Evolutionary conservation across 2,113 vertebrate species (phyloP), one percentile per base, ranked within the genome.

Genomic region (Alligator sinensis): DNA sequence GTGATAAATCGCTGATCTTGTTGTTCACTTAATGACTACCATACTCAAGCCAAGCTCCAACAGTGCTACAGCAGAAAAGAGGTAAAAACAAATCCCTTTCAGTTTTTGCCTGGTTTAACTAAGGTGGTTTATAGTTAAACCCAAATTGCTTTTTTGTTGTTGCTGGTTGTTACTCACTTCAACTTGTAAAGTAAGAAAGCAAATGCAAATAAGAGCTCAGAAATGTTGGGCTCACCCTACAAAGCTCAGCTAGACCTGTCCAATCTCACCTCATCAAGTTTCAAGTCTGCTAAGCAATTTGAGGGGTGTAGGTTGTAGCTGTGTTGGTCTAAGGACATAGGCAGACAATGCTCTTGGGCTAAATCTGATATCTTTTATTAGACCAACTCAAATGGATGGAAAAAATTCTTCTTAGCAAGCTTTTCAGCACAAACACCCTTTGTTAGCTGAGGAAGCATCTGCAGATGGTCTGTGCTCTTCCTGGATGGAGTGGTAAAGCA

Each of bases 1-100:
- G 16, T 80, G 55, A 61, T 91, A 96, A 96, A 93, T 82, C 82
- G 89, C 94, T 88, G 34, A 75, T 94, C 75, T 87, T 80, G 1
- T 83, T 89, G 3, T 66, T 72, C 17, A 34, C 27, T 61, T 93
- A 88, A 88, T 77, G 47, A 93, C 59, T 27, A 72, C 47, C 70
- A 2, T 34, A 22, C 91, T 80, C 62, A 93, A 82, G 62, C 21
- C 79, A 91, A 88, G 63, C 70, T 60, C 30, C 57, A 93, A 47
- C 47, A 82, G 21, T 9, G 82, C 38, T 68, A 10, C 55, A 75
- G 0, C 0, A 81, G n/a, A 70, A 86, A 59, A 77, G n/a, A 60
- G 22, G 8, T 27, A 47, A 47, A 47, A 47, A 47, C 47, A 34
- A 62, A 28, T n/a, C 9, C 58, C 55, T 80, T 72, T 60, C 47